phyloP scores from a whole-genome alignment of 2,888 invertebrate genomes.

The Merodon equestris region DNA sequence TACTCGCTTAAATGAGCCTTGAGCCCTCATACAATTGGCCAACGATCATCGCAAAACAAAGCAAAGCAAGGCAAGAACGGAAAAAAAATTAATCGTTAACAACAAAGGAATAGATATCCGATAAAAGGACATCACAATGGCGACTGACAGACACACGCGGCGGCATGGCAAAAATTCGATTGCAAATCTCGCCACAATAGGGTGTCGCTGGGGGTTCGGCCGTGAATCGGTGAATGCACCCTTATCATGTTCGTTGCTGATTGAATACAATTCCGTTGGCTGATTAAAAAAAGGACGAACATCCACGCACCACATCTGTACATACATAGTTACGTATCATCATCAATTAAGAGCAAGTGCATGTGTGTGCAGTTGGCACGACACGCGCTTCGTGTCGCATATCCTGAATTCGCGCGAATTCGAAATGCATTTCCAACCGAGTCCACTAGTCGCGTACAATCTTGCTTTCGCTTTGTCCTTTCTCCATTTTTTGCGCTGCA shows the following conservation, averaged over 20 bases:
- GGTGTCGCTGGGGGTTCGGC: background rate
- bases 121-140: constrained; percentile 61
- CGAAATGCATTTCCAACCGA: constrained; percentile 57
- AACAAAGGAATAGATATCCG: constrained; percentile 62
- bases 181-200: background rate
- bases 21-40: constrained; percentile 36
- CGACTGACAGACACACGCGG: constrained; percentile 31
- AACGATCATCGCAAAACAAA: constrained; percentile 14
- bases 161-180: background rate
- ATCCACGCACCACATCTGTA: no score
- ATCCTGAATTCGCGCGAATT: constrained; percentile 56
- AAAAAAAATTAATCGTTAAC: constrained; percentile 46
- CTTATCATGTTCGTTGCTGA: constrained; percentile 64
- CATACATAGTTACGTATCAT: constrained; percentile 30
- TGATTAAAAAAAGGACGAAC: constrained; percentile 55
- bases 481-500: constrained; percentile 31
- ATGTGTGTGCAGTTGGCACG: constrained; percentile 48
- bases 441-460: no score
- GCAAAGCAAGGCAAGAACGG: no score
- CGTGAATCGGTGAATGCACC: constrained; percentile 44
- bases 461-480: constrained; percentile 24
- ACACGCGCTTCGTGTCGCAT: constrained; percentile 52
- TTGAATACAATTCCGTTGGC: constrained; percentile 67
- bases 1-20: constrained; percentile 57
- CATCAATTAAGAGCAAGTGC: constrained; percentile 67